These are phyloP conservation scores for Alligator sinensis DNA, from an alignment of 2,113 vertebrate genomes.

Conservation along the genomic window DNA sequence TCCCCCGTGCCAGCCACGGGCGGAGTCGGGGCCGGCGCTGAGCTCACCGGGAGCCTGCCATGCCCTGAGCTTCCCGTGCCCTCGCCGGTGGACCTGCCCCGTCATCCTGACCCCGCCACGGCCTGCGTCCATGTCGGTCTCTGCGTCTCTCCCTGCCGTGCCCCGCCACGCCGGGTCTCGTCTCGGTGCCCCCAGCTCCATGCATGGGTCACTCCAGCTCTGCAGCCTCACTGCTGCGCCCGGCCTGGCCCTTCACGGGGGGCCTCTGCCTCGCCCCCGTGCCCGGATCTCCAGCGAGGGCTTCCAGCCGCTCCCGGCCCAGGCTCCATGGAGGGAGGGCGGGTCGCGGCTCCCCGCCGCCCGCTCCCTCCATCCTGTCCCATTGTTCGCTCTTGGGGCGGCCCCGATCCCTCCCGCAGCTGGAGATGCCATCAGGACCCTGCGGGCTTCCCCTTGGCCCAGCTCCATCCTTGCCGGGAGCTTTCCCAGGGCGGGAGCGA, in stretches of 20 bases:
- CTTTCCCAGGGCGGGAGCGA: too few relatives aligned
- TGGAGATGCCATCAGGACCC: too few relatives aligned
- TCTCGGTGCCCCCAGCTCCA: neutral
- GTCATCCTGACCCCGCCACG: neutral
- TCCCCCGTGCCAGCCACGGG: accelerated
- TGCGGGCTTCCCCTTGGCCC: too few relatives aligned
- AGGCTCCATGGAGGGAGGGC: neutral
- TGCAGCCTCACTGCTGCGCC: neutral
- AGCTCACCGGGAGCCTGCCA: neutral
- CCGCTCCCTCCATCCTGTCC: neutral
- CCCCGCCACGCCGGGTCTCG: too few relatives aligned
- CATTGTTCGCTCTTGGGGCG: neutral
- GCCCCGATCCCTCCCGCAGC: accelerated
- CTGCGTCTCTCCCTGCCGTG: too few relatives aligned
- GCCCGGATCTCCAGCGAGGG: too few relatives aligned
- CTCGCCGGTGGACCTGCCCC: too few relatives aligned
- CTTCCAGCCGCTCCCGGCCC: too few relatives aligned
- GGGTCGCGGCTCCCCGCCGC: accelerated
- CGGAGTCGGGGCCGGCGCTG: accelerated
- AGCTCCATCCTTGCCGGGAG: neutral
- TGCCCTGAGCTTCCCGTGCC: neutral
- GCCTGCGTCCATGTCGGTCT: accelerated
- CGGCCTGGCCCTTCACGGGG: neutral
- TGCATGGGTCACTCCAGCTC: neutral
- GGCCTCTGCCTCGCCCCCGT: neutral